Percentiles rank a stretch among this genome's conserved stretches.
These are phyloP conservation scores for Bicyclus anynana DNA, from an alignment of 1,140 invertebrate species.

Conservation along the genomic window DNA sequence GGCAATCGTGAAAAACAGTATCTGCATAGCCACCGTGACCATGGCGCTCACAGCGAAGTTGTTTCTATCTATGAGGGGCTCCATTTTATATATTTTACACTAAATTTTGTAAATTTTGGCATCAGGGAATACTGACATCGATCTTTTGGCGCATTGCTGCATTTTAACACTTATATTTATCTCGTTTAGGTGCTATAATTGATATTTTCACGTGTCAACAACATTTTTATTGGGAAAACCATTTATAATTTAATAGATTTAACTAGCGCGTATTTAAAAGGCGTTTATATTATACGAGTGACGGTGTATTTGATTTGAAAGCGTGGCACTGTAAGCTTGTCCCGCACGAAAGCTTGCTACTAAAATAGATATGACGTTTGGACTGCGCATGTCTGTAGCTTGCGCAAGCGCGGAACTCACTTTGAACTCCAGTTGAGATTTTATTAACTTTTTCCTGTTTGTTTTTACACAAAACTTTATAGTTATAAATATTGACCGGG, in stretches of 20 bases:
- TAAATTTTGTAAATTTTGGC: slow-evolving; percentile 49
- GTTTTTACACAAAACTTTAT: not conserved
- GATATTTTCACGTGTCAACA: slow-evolving; percentile 4
- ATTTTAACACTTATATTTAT: slow-evolving; percentile 45
- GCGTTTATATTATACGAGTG: slow-evolving; percentile 16
- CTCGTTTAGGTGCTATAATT: slow-evolving; percentile 27
- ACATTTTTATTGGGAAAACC: slow-evolving; percentile 22
- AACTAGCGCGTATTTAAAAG: slow-evolving; percentile 21
- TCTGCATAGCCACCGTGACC: slow-evolving; percentile 91
- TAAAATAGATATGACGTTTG: slow-evolving; percentile 72
- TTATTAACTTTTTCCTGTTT: not conserved
- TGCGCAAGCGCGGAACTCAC: slow-evolving; percentile 44
- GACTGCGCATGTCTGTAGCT: slow-evolving; percentile 42
- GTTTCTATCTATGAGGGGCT: slow-evolving; percentile 89
- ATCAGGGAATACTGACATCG: slow-evolving; percentile 54
- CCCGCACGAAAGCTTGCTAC: slow-evolving; percentile 45
- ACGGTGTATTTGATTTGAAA: slow-evolving; percentile 33
- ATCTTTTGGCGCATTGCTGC: slow-evolving; percentile 60
- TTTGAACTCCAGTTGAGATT: not conserved
- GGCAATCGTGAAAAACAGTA: slow-evolving; percentile 92
- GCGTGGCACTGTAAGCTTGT: slow-evolving; percentile 42
- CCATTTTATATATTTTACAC: slow-evolving; percentile 57
- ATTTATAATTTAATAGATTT: slow-evolving; percentile 21
- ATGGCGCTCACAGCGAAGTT: slow-evolving; percentile 93
- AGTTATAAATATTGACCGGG: too few species aligned